Evolutionary conservation across 2,113 vertebrate species (phyloP).

Genomic region (Eclectus roratus): DNA sequence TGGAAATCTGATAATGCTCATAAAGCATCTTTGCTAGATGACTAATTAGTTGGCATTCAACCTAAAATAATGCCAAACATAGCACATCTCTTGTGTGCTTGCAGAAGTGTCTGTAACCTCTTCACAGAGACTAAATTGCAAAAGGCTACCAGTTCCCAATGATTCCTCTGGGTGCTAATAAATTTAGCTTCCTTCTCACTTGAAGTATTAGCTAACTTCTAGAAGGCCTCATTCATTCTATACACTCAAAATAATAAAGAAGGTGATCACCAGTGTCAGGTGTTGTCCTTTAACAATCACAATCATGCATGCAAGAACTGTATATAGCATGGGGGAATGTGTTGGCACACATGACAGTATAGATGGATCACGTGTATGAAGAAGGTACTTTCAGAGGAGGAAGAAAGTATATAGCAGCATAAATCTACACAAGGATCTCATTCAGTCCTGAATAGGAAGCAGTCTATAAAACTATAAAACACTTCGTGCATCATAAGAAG

Average conservation of each 20-base stretch:
- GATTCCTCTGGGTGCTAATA: neutral
- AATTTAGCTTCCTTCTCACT: conserved; percentile 1
- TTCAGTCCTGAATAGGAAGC: neutral
- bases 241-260: neutral
- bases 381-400: conserved; percentile 33
- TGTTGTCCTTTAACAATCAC: neutral
- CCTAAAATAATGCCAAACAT: conserved; percentile 55
- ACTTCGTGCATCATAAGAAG: neutral
- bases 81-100: conserved; percentile 44
- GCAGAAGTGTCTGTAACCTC: conserved; percentile 47
- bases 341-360: neutral
- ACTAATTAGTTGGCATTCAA: conserved; percentile 66
- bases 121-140: neutral
- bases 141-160: neutral
- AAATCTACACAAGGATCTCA: conserved; percentile 35
- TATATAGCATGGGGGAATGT: neutral
- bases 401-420: conserved; percentile 42
- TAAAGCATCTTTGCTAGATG: conserved; percentile 60
- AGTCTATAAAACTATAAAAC: neutral
- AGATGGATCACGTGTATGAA: conserved; percentile 28
- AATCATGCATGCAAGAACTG: neutral
- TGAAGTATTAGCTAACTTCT: neutral
- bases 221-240: neutral
- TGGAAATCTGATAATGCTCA: conserved; percentile 59
- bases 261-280: neutral